Evolutionary conservation across 2,888 invertebrate species (phyloP).

Genomic region (Drosophila pseudotalamancana): DNA sequence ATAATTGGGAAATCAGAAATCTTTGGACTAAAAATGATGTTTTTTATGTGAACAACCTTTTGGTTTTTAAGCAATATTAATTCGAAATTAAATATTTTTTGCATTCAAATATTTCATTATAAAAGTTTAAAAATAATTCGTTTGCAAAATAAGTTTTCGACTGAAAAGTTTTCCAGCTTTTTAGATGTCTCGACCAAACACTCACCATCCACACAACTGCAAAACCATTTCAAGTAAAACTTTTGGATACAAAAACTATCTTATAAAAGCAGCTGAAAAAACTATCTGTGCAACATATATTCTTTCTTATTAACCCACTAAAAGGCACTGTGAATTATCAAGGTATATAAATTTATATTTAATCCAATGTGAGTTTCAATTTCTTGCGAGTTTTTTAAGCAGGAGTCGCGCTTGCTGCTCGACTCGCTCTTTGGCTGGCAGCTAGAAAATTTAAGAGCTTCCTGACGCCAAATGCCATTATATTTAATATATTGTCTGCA

Average conservation of each 20-base stretch:
- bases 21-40: too few species aligned
- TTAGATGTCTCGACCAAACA: too few species aligned
- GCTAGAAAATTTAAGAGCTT: constrained; percentile 48
- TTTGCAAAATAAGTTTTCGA: too few species aligned
- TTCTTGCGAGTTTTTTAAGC: constrained; percentile 24
- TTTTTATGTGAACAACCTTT: too few species aligned
- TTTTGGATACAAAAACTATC: neutral
- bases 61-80: too few species aligned
- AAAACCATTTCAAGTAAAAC: neutral
- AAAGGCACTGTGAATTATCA: neutral
- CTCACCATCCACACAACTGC: too few species aligned
- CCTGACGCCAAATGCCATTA: constrained; percentile 56
- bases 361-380: constrained; percentile 24
- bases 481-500: constrained; percentile 57
- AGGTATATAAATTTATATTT: constrained; percentile 22
- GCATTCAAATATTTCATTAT: too few species aligned
- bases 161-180: too few species aligned
- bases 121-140: too few species aligned
- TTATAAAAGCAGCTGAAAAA: neutral
- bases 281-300: neutral
- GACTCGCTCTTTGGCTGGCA: constrained; percentile 5
- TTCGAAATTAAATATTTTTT: too few species aligned
- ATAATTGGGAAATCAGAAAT: too few species aligned
- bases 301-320: neutral
- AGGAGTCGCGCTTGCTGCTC: constrained; percentile 16